Evolutionary conservation across 2,888 invertebrate species (phyloP), one percentile per base, ranked within the genome.

Genomic region (Aleiodes testaceus): DNA sequence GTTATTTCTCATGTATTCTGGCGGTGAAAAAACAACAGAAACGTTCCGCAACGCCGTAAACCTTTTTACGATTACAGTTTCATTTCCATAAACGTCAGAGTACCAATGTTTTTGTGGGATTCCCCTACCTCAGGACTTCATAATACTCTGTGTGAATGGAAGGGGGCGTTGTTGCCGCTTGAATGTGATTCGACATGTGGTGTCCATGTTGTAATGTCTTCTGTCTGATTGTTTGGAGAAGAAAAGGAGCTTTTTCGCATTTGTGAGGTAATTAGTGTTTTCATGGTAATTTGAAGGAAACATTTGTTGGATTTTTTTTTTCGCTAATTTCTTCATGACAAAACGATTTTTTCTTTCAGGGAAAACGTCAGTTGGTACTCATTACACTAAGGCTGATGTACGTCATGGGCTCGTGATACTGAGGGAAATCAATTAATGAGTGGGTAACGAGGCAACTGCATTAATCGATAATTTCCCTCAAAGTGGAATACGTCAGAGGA

Each of bases 41-140:
- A 49, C 14, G 22, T 36, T 44, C 59, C 52, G 69, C 72, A 75
- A 79, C 77, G 80, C 81, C 81, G 84, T 83, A 82, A 85, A 85
- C 79, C 22, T 80, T 84, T 87, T 87, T 86, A 87, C 82, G 86
- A 87, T 87, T 86, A 86, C 86, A 82, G 84, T 86, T 86, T 86
- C 83, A 86, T 87, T 87, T 87, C 86, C 85, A 86, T 86, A 86
- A 85, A 86, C 82, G 86, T 86, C 85, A 84, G 79, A 82, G 81
- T 74, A 77, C 78, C 74, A 69, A 45, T 55, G 79, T 84, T 85
- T 85, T 86, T 85, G 81, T 77, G 47, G 47, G 64, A 55, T 67
- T 26, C 26, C 26, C 26, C 26, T 26, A 26, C 73, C 36, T 44
- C 63, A 30, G 63, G 61, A 22, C 26, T 26, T 22, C 52, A 20